Evolutionary conservation across 2,797 vertebrate species (phyloP).

Genomic region (Melanotaenia parkinsoni): DNA sequence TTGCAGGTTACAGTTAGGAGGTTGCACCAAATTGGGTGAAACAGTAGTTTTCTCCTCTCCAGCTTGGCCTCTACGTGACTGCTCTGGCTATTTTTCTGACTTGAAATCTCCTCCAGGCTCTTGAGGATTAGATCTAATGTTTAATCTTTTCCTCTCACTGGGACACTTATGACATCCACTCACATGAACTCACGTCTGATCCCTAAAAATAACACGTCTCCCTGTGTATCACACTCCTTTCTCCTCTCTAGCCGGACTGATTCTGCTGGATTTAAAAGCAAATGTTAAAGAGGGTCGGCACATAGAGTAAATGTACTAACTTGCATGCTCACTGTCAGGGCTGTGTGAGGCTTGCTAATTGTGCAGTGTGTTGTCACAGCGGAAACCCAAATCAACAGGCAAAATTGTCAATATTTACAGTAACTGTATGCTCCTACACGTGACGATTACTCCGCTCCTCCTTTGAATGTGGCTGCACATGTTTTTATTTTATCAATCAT

Average conservation of each 20-base stretch:
- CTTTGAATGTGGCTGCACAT: constrained; percentile 24
- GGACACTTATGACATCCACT: constrained; percentile 37
- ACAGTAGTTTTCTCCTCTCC: constrained; percentile 40
- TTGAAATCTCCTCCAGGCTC: constrained; percentile 48
- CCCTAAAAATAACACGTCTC: constrained; percentile 46
- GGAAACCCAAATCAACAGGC: constrained; percentile 33
- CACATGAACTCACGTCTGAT: constrained; percentile 49
- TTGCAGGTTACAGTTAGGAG: constrained; percentile 9
- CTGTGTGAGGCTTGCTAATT: constrained; percentile 47
- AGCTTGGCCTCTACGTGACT: constrained; percentile 65
- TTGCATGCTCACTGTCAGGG: constrained; percentile 73
- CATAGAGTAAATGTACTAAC: constrained; percentile 65
- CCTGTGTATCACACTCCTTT: constrained; percentile 54
- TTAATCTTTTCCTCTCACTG: constrained; percentile 50
- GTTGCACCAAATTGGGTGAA: constrained; percentile 31
- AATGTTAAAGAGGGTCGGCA: constrained; percentile 29
- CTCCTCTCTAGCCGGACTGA: constrained; percentile 50
- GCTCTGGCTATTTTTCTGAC: constrained; percentile 38
- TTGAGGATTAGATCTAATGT: constrained; percentile 42
- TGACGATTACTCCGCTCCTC: constrained; percentile 10
- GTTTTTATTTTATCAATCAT: constrained; percentile 8
- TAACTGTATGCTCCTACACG: background rate
- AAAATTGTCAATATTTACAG: constrained; percentile 10
- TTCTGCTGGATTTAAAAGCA: constrained; percentile 44
- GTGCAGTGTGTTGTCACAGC: constrained; percentile 22